Conservation (phyloP, 35 echinoderm and acorn worm species). For the Lytechinus variegatus region DNA sequence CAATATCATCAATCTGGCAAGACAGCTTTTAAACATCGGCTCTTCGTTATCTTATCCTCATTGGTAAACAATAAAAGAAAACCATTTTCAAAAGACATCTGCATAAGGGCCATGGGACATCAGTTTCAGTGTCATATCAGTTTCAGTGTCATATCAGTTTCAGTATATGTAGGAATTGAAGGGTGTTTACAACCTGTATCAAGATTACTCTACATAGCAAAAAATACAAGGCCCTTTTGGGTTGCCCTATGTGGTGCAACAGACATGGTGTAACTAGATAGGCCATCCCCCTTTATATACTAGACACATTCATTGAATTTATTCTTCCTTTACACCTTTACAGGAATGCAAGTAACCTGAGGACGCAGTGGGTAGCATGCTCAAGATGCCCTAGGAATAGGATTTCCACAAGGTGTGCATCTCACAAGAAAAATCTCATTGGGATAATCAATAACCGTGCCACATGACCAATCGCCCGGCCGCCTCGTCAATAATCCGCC, state of each 20-base stretch:
- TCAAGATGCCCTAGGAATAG: not conserved
- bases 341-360: not conserved
- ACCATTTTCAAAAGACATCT: too few relatives aligned
- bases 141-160: too few relatives aligned
- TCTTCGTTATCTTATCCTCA: not conserved
- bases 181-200: not conserved
- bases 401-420: conserved; percentile 7
- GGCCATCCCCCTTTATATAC: not conserved
- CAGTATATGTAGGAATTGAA: too few relatives aligned
- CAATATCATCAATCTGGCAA: not conserved
- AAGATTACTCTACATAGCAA: too few relatives aligned
- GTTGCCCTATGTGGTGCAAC: not conserved
- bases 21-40: not conserved
- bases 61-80: not conserved
- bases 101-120: too few relatives aligned
- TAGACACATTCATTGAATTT: not conserved
- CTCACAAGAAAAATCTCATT: not conserved
- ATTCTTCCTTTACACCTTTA: not conserved
- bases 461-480: conserved; percentile 16
- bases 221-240: too few relatives aligned
- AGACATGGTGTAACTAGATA: not conserved
- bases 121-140: too few relatives aligned
- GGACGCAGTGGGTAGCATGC: not conserved
- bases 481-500: conserved; percentile 17
- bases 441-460: conserved; percentile 1